Conservation (phyloP, 2,888 invertebrate species). For the Melanotus villosus region DNA sequence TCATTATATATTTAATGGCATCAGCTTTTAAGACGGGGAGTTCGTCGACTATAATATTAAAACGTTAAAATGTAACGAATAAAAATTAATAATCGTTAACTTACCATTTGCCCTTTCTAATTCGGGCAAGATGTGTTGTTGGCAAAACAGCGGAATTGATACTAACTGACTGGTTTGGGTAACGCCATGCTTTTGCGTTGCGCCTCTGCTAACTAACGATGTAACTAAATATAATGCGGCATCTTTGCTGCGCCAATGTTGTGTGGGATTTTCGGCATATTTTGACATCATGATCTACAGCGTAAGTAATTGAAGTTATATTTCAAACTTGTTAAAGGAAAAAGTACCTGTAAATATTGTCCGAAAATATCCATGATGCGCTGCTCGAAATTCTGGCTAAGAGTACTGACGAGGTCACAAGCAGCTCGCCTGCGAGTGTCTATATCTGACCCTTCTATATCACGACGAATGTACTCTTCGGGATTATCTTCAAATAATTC, state of each 20-base stretch:
- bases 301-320: too few species aligned
- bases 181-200: conserved; percentile 91
- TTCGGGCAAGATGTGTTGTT: conserved; percentile 89
- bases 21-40: conserved; percentile 96
- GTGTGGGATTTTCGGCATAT: conserved; percentile 81
- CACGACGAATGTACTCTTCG: conserved; percentile 95
- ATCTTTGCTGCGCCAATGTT: conserved; percentile 95
- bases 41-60: conserved; percentile 80
- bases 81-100: conserved; percentile 38
- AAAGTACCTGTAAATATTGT: conserved; percentile 83
- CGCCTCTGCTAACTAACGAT: conserved; percentile 91
- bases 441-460: conserved; percentile 98
- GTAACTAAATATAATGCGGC: conserved; percentile 97
- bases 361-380: conserved; percentile 91
- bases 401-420: conserved; percentile 94
- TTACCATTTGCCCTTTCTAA: conserved; percentile 81
- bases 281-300: conserved; percentile 84
- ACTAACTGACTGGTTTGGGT: conserved; percentile 93
- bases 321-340: not conserved
- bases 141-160: conserved; percentile 90
- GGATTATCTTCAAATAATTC: conserved; percentile 98
- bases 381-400: conserved; percentile 89
- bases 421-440: conserved; percentile 97
- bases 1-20: conserved; percentile 96
- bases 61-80: not conserved